These are phyloP conservation scores for Botia kubotai DNA, from an alignment of 2,797 vertebrate genomes.

Conservation along the genomic window DNA sequence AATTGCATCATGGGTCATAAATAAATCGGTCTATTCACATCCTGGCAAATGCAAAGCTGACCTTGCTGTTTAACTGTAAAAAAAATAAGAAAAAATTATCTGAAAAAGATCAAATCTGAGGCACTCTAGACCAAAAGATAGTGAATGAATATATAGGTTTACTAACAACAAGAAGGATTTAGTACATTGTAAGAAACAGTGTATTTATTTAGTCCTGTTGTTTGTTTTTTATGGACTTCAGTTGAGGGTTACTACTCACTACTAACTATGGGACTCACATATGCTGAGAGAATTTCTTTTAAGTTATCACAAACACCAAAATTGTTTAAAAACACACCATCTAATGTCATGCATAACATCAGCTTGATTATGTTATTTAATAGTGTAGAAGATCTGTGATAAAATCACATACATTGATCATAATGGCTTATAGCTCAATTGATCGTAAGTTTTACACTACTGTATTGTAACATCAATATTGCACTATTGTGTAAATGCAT, in stretches of 20 bases:
- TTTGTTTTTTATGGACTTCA: not conserved
- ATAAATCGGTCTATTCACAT: constrained; percentile 24
- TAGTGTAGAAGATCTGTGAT: not conserved
- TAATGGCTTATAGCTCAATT: not conserved
- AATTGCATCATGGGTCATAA: constrained; percentile 19
- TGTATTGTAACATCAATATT: too few relatives aligned
- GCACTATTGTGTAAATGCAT: not conserved
- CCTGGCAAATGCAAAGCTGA: constrained; percentile 17
- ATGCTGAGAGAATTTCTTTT: too few relatives aligned
- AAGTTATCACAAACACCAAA: too few relatives aligned
- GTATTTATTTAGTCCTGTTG: not conserved
- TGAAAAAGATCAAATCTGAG: constrained; percentile 5
- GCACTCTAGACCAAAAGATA: not conserved
- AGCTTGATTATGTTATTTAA: too few relatives aligned
- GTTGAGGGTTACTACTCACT: too few relatives aligned
- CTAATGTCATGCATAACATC: too few relatives aligned
- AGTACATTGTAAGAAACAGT: not conserved
- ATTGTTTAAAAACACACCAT: too few relatives aligned
- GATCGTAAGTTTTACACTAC: too few relatives aligned
- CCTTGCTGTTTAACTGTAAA: not conserved
- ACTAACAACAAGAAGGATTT: constrained; percentile 5
- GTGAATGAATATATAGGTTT: not conserved
- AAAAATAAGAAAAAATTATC: constrained; percentile 15
- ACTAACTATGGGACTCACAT: too few relatives aligned
- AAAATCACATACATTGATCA: not conserved